Base-by-base conservation (phyloP, 2,113 vertebrate genomes). In the Prolemur simus region DNA sequence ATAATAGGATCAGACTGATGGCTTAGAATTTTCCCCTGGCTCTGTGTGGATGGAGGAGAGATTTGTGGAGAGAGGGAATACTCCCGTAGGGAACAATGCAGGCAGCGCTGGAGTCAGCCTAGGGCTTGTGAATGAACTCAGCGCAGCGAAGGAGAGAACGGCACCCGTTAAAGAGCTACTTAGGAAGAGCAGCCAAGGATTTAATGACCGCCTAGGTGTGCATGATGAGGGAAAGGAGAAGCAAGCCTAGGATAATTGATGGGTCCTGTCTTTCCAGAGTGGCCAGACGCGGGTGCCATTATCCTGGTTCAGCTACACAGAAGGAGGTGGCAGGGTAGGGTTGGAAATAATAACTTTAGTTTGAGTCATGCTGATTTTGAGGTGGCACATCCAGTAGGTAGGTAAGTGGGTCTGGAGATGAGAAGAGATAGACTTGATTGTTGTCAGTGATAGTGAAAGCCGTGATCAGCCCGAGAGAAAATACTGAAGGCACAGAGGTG, bases 1-100 rank as follows among this genome's bases (percentile, higher is more conserved):
- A 0, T 56, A 37, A 1, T 5, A n/a, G 91, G 37, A 64, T 54
- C 29, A 1, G 39, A 39, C n/a, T 32, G 23, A 15, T 34, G 37
- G 23, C 84, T 47, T 52, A 52, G 73, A 39, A 1, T 71, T 80
- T 64, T 58, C 49, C 60, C 45, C 18, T 21, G 76, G 60, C 63
- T 32, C 45, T 7, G 3, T 45, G 69, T 37, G 39, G 87, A 49
- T 37, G 39, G 87, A 49, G 6, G 27, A 47, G 76, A 81, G 45
- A 34, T 37, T 32, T 60, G 71, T 74, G 49, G 37, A 9, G 25
- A 23, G 77, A 56, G 82, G 32, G 20, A 45, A 27, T 9, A 10
- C 34, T 68, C 20, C 2, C 7, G 17, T 2, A 9, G 52, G 32
- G 37, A 78, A 10, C 2, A 6, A 21, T 0, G 6, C n/a, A 78